Conservation (phyloP, 2,113 vertebrate species). For the Alosa alosa region DNA sequence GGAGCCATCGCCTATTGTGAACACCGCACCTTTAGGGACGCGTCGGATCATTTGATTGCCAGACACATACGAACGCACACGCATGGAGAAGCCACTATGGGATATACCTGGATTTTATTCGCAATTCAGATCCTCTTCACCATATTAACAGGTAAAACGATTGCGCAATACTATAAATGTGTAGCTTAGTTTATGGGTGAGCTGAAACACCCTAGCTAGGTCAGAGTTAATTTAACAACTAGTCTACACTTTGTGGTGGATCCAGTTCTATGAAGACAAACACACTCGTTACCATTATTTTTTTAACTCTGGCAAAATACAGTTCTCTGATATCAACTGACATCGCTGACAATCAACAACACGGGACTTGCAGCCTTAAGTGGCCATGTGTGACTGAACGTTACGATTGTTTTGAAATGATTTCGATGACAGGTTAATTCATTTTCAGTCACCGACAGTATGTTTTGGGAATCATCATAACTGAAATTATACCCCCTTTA, state of each 20-base stretch:
- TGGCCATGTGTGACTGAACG: not conserved
- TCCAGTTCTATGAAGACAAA: not conserved
- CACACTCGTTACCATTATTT: too few relatives aligned
- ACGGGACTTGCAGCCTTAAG: not conserved
- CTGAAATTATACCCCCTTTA: not conserved
- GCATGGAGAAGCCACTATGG: constrained; percentile 33
- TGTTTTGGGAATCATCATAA: not conserved
- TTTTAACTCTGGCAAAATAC: not conserved
- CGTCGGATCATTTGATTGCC: constrained; percentile 2
- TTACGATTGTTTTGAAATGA: too few relatives aligned
- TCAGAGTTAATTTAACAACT: not conserved
- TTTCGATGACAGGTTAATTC: too few relatives aligned
- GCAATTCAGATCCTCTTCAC: constrained; percentile 16
- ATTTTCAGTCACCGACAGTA: too few relatives aligned
- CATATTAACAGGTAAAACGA: constrained; percentile 36
- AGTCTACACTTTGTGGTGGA: not conserved
- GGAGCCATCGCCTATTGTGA: not conserved
- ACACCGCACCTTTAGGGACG: not conserved
- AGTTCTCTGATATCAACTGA: not conserved
- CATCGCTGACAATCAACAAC: not conserved
- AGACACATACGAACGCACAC: constrained; percentile 22
- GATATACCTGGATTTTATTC: constrained; percentile 33
- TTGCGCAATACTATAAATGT: not conserved
- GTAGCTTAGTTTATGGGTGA: not conserved
- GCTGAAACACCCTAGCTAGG: not conserved